A percentile compares a stretch with the other conserved stretches of the same genome.
phyloP scores from a whole-genome alignment of 2,113 vertebrate genomes.

The Asarcornis scutulata region DNA sequence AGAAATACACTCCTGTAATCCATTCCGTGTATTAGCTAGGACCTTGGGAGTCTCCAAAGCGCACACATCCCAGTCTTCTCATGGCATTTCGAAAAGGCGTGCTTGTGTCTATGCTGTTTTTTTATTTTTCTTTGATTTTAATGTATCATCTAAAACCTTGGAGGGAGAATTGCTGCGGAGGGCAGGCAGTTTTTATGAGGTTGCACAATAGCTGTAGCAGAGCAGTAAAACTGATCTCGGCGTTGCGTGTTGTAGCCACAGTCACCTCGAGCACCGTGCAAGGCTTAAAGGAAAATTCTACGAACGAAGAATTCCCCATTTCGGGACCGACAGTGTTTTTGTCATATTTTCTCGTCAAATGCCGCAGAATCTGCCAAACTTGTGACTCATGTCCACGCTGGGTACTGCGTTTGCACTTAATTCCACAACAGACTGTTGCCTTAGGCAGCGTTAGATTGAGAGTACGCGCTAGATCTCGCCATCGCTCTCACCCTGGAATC shows the following conservation, averaged over 20 bases:
- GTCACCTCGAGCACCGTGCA: background rate
- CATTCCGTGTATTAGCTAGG: background rate
- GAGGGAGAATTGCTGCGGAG: background rate
- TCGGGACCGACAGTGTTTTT: background rate
- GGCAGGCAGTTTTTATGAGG: background rate
- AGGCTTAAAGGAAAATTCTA: background rate
- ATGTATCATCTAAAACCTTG: background rate
- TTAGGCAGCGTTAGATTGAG: conserved; percentile 23
- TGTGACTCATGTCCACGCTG: conserved; percentile 30
- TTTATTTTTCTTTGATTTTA: background rate
- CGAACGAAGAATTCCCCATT: background rate
- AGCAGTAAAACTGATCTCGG: background rate
- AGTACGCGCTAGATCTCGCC: background rate
- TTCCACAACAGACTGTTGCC: conserved; percentile 35
- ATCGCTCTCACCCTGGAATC: background rate
- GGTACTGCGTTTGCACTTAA: conserved; percentile 26
- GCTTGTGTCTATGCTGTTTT: background rate
- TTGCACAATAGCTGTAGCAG: background rate
- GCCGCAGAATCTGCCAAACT: background rate
- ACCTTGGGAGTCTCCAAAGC: background rate
- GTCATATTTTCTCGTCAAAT: conserved; percentile 8
- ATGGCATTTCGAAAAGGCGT: background rate
- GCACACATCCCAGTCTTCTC: background rate
- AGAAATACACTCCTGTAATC: background rate
- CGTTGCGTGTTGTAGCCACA: background rate